phyloP scores from a whole-genome alignment of 2,113 vertebrate genomes.

The Ciconia maguari region DNA sequence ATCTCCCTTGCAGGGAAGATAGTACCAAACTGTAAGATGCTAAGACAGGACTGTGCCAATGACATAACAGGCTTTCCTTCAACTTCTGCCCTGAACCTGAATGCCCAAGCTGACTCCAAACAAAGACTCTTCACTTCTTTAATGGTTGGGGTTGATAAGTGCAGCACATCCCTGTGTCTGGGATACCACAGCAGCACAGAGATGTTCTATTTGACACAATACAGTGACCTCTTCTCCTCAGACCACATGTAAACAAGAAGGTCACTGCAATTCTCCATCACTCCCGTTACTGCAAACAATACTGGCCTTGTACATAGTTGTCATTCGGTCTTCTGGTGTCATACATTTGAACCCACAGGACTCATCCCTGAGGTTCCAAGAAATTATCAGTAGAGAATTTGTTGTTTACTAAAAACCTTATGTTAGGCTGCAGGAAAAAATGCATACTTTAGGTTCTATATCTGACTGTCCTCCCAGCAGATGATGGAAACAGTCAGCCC shows the following conservation, averaged over 20 bases:
- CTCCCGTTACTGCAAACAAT: neutral
- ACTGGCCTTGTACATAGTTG: neutral
- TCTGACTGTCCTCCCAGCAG: neutral
- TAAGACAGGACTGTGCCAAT: neutral
- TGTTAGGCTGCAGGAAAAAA: neutral
- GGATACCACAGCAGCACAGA: neutral
- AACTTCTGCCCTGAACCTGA: neutral
- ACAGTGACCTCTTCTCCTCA: neutral
- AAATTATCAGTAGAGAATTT: neutral
- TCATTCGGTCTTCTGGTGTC: neutral
- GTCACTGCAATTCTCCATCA: neutral
- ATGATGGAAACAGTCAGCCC: neutral
- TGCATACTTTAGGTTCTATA: neutral
- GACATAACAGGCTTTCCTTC: neutral
- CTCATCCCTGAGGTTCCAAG: neutral
- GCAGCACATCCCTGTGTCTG: neutral
- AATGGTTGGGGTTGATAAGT: neutral
- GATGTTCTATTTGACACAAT: neutral
- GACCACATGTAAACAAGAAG: neutral
- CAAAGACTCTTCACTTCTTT: neutral
- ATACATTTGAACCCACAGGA: neutral
- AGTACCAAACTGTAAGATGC: neutral
- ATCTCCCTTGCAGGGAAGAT: neutral
- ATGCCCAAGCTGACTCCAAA: neutral
- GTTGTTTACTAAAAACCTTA: neutral